These are phyloP conservation scores for Psettodes erumei DNA, from an alignment of 2,113 vertebrate species.

Conservation along the genomic window DNA sequence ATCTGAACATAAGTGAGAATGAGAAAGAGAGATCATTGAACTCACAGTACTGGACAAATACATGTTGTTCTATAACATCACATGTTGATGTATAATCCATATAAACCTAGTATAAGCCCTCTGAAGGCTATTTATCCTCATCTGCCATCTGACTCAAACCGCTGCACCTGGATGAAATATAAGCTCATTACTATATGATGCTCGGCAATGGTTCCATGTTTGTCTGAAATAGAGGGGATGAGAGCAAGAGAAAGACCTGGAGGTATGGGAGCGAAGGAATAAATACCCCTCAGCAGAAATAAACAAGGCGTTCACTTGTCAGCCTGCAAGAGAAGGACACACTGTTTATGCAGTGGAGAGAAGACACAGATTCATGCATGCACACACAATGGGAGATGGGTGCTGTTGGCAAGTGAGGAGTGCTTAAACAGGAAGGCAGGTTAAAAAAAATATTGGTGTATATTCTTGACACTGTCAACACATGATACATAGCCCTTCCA, in stretches of 20 bases:
- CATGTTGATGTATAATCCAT: constrained; percentile 6
- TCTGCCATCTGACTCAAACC: constrained; percentile 29
- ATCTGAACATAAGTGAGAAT: constrained; percentile 42
- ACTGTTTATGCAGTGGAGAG: constrained; percentile 62
- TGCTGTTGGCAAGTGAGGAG: constrained; percentile 6
- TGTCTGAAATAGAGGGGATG: constrained; percentile 29
- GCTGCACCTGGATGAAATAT: constrained; percentile 31
- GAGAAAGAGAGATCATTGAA: constrained; percentile 30
- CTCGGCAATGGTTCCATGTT: constrained; percentile 1
- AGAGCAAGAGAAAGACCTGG: constrained; percentile 21
- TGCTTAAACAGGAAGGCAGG: constrained; percentile 22
- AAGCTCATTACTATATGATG: constrained; percentile 32
- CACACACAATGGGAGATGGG: constrained; percentile 43
- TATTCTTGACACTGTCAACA: constrained; percentile 17
- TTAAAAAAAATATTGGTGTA: constrained; percentile 35
- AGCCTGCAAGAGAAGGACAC: constrained; percentile 66
- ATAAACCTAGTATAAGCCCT: constrained; percentile 9
- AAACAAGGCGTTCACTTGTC: constrained; percentile 80
- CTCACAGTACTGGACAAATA: constrained; percentile 27
- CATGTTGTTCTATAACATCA: background rate
- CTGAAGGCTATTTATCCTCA: constrained; percentile 20
- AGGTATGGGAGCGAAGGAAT: constrained; percentile 57
- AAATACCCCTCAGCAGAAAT: constrained; percentile 76
- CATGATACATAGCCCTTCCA: constrained; percentile 14
- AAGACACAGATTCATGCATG: constrained; percentile 23